These are phyloP conservation scores for Clarias magur DNA, from an alignment of 2,113 vertebrate species.

Conservation along the genomic window DNA sequence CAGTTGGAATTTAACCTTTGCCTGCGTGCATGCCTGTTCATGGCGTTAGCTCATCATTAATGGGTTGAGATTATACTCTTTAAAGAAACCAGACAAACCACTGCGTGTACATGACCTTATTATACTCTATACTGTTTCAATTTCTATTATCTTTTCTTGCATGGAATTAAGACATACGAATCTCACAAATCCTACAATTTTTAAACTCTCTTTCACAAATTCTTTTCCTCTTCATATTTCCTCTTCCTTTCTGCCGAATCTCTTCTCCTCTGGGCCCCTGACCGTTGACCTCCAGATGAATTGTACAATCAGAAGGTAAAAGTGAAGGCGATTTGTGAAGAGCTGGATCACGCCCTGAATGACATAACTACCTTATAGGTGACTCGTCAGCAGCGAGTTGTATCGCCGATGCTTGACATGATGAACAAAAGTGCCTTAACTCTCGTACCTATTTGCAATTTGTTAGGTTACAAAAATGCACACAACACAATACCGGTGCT, in stretches of 20 bases:
- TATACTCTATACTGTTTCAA: not conserved
- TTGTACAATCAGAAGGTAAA: conserved; percentile 89
- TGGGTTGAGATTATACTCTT: not conserved
- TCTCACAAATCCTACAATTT: conserved; percentile 20
- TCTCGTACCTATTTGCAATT: not conserved
- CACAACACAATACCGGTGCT: not conserved
- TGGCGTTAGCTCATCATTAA: not conserved
- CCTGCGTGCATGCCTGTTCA: too few relatives aligned
- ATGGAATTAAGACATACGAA: not conserved
- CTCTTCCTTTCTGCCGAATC: conserved; percentile 40
- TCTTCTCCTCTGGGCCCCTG: conserved; percentile 44
- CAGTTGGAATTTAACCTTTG: conserved; percentile 47
- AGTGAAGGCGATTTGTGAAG: conserved; percentile 88
- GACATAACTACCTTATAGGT: conserved; percentile 85
- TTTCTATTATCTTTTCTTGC: not conserved
- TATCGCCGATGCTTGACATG: not conserved
- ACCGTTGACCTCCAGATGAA: conserved; percentile 76
- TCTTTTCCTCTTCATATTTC: conserved; percentile 21
- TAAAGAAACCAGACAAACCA: conserved; percentile 1
- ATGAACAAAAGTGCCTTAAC: conserved; percentile 19
- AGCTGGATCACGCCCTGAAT: conserved; percentile 86
- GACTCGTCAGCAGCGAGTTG: not conserved
- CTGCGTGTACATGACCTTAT: not conserved
- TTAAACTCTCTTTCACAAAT: conserved; percentile 15
- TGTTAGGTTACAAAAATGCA: not conserved